phyloP scores from a whole-genome alignment of 2,888 invertebrate species.

The Elmis aenea region DNA sequence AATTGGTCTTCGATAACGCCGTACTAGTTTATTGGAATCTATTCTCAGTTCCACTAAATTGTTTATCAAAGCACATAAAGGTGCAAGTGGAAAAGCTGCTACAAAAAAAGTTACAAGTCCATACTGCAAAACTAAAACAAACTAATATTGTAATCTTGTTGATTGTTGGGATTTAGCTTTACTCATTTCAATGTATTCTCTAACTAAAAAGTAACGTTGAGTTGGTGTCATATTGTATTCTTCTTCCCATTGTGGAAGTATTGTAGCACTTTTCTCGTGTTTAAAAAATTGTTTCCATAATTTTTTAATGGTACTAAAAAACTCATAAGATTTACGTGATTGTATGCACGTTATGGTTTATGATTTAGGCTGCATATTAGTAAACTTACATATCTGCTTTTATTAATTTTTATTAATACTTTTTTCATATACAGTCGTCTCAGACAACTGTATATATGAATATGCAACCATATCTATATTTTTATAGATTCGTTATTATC shows the following conservation, averaged over 20 bases:
- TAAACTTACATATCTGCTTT: no score
- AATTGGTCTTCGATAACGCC: constrained; percentile 29
- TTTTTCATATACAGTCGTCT: no score
- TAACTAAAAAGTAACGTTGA: constrained; percentile 35
- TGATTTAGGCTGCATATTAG: no score
- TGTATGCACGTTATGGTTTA: no score
- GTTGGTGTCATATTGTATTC: constrained; percentile 38
- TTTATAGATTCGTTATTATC: no score
- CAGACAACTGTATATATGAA: no score
- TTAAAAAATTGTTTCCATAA: no score
- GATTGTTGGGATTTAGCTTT: constrained; percentile 10
- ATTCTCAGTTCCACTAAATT: constrained; percentile 56
- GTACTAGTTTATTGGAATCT: constrained; percentile 34
- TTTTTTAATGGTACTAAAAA: no score
- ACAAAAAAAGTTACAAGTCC: constrained; percentile 64
- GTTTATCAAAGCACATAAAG: constrained; percentile 58
- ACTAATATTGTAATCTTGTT: constrained; percentile 7
- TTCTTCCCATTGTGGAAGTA: constrained; percentile 39
- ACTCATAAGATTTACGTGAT: no score
- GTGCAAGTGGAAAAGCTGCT: constrained; percentile 62
- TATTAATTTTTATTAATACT: no score
- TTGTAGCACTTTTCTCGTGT: no score
- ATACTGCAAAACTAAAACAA: constrained; percentile 55
- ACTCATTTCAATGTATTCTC: constrained; percentile 41
- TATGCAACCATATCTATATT: no score